Evolutionary conservation across 2,797 vertebrate genomes (phyloP).

Genomic region (Syngnathus acus): DNA sequence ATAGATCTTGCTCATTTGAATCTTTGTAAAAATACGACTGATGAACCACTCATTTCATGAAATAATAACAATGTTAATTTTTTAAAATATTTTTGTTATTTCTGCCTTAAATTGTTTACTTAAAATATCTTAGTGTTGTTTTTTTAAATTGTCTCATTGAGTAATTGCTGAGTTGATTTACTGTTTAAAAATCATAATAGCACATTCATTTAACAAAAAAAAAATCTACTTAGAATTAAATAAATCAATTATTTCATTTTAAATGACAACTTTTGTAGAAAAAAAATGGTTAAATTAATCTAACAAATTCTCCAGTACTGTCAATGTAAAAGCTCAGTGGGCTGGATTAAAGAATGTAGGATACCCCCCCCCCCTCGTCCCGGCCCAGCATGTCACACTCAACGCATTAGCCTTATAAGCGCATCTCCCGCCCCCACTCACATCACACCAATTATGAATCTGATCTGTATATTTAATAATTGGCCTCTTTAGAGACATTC

Average conservation of each 20-base stretch:
- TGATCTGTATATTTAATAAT: slow-evolving; percentile 78
- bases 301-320: background rate
- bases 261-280: background rate
- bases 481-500: slow-evolving; percentile 75
- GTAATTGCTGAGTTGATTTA: too few relatives aligned
- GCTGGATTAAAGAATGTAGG: background rate
- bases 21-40: too few relatives aligned
- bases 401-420: slow-evolving; percentile 55
- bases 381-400: slow-evolving; percentile 46
- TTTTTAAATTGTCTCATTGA: too few relatives aligned
- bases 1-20: background rate
- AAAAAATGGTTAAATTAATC: background rate
- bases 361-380: slow-evolving; percentile 11
- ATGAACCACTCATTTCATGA: background rate
- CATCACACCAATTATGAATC: slow-evolving; percentile 69
- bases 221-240: background rate
- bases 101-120: too few relatives aligned
- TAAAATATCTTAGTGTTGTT: too few relatives aligned
- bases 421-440: background rate
- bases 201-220: too few relatives aligned
- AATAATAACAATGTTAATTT: background rate
- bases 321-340: background rate
- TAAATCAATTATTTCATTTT: background rate
- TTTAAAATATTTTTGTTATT: too few relatives aligned
- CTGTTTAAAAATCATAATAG: too few relatives aligned